Evolutionary conservation across 2,113 vertebrate species (phyloP).

Genomic region (Charina bottae): DNA sequence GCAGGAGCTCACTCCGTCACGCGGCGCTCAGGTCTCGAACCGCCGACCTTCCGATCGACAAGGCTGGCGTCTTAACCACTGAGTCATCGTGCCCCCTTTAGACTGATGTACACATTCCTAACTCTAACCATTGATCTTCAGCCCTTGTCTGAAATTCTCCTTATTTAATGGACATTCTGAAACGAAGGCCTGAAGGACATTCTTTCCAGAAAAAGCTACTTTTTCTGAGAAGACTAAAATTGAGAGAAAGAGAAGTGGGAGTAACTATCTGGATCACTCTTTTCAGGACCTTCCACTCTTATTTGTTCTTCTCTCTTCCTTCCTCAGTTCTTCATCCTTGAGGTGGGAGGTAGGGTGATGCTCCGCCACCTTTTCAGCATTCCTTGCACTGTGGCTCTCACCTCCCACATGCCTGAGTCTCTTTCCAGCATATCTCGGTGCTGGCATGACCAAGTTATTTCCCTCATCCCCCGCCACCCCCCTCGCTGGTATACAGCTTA

Average conservation of each 20-base stretch:
- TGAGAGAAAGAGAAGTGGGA: not conserved
- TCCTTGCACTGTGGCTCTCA: rapidly evolving
- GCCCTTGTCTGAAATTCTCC: not conserved
- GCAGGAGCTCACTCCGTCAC: too few relatives aligned
- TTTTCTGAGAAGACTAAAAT: not conserved
- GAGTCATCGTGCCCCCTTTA: too few relatives aligned
- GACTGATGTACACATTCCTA: not conserved
- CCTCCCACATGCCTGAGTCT: not conserved
- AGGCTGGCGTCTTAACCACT: too few relatives aligned
- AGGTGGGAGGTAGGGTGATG: not conserved
- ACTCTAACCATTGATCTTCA: not conserved
- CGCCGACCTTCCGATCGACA: too few relatives aligned
- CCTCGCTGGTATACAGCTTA: conserved; percentile 75
- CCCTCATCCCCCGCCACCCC: not conserved
- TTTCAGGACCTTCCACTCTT: conserved; percentile 20
- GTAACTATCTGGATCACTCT: not conserved
- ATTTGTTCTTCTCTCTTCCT: too few relatives aligned
- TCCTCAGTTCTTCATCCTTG: not conserved
- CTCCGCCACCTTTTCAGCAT: conserved; percentile 7
- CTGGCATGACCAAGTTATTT: conserved; percentile 46
- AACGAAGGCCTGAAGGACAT: not conserved
- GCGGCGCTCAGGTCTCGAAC: too few relatives aligned
- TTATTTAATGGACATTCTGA: not conserved
- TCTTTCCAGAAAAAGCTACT: not conserved
- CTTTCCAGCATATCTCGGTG: conserved; percentile 45